phyloP scores from a whole-genome alignment of 2,797 vertebrate genomes.

The Tokudaia muenninki region DNA sequence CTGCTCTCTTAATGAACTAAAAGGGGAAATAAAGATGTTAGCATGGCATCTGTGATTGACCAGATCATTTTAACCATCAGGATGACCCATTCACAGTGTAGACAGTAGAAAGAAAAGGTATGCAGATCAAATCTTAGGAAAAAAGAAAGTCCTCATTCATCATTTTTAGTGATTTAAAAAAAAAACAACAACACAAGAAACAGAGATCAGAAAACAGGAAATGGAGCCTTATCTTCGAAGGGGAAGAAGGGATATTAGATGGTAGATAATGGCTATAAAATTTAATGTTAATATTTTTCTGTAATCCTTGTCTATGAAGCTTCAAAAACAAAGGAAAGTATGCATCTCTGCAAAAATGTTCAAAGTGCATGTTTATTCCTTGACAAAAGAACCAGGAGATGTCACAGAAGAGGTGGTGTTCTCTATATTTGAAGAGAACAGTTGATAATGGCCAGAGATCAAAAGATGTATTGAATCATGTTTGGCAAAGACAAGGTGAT shows the following conservation, averaged over 20 bases:
- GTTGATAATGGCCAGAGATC: background rate
- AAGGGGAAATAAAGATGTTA: background rate
- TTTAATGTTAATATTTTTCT: slow-evolving; percentile 40
- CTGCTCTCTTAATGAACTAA: background rate
- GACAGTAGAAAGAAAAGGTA: background rate
- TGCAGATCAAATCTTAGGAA: background rate
- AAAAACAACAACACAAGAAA: background rate
- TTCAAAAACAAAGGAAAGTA: slow-evolving; percentile 25
- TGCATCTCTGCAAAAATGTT: background rate
- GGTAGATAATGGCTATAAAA: slow-evolving; percentile 2
- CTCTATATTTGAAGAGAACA: background rate
- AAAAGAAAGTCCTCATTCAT: slow-evolving; percentile 43
- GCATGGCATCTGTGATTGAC: background rate
- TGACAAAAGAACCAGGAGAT: background rate
- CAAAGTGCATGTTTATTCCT: background rate
- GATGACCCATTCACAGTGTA: background rate
- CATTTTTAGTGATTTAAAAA: slow-evolving; percentile 18
- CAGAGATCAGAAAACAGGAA: slow-evolving; percentile 45
- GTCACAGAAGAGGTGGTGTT: background rate
- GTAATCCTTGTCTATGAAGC: background rate
- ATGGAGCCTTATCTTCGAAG: background rate
- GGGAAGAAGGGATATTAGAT: background rate
- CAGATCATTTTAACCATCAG: background rate
- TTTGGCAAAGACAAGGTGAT: background rate
- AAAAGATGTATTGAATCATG: background rate